Evolutionary conservation across 2,797 vertebrate genomes (phyloP), one percentile per base, ranked within the genome.

Genomic region (Gallinago stenura): DNA sequence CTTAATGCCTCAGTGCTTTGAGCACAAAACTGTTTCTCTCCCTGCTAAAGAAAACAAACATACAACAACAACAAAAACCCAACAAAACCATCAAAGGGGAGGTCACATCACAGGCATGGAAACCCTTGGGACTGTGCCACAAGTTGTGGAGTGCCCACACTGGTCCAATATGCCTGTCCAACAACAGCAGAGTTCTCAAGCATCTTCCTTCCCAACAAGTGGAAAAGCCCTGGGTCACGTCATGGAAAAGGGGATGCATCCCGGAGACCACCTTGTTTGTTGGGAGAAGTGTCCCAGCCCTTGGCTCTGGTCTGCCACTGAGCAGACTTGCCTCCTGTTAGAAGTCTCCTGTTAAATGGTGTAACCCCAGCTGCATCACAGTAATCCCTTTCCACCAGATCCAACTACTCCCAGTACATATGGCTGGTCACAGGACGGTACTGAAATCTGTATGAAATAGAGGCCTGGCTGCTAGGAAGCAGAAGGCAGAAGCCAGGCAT

Each of bases 31-130:
- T 8, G 13, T 58, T 65, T 66, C 62, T 87, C 58, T 62, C 26
- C 62, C 84, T 77, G 24, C 30, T 66, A 80, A 79, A 90, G 30
- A 71, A 86, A 83, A 66, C 50, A 82, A 88, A 53, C 12, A 43
- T 28, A 33, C 8, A 24, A 50, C 41, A 65, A 75, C 45, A 31
- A 25, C 41, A 20, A 19, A 50, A 14, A 51, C 50, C 6, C 20
- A 54, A 31, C 51, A 54, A 54, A 51, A 24, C 22, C 35, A 4
- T 1, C 39, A 25, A 77, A 45, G 12, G n/a, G 31, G 28, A 41
- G 13, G 26, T 83, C 15, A 62, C 33, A 54, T 28, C 22, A 51
- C 6, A 37, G 28, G 31, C 33, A 48, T 19, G 43, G 37, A 53
- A 73, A 92, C 12, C 6, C 53, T 65, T 46, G 20, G 46, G 65